These are phyloP conservation scores for Nymphalis io DNA, from an alignment of 1,140 invertebrate species.

Conservation along the genomic window DNA sequence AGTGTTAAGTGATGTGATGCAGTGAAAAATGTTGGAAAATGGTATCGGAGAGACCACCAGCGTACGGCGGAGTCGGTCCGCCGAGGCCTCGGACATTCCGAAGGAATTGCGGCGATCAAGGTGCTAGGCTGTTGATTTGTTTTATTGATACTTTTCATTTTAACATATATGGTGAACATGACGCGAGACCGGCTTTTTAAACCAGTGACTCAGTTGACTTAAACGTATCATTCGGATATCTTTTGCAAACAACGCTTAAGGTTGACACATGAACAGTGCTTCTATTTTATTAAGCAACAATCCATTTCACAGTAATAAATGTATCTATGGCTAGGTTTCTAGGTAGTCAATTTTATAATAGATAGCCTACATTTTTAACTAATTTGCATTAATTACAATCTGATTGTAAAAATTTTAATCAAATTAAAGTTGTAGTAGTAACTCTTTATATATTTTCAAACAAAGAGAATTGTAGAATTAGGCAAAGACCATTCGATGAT, in stretches of 20 bases:
- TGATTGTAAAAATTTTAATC: too few species aligned
- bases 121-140: slow-evolving; percentile 56
- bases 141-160: slow-evolving; percentile 27
- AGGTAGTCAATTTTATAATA: too few species aligned
- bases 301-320: too few species aligned
- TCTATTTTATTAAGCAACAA: too few species aligned
- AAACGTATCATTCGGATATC: slow-evolving; percentile 31
- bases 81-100: slow-evolving; percentile 72
- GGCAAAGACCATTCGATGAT: too few species aligned
- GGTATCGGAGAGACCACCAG: slow-evolving; percentile 69
- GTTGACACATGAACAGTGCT: slow-evolving; percentile 4
- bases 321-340: too few species aligned
- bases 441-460: too few species aligned
- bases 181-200: slow-evolving; percentile 35
- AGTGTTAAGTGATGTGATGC: slow-evolving; percentile 52
- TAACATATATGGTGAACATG: slow-evolving; percentile 40
- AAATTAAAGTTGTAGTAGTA: too few species aligned
- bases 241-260: slow-evolving; percentile 20
- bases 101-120: slow-evolving; percentile 79
- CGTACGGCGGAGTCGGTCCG: slow-evolving; percentile 58
- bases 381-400: too few species aligned
- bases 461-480: too few species aligned
- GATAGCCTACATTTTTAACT: too few species aligned
- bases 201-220: slow-evolving; percentile 47
- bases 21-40: slow-evolving; percentile 71